Conservation (phyloP, 2,888 invertebrate species). For the Unio pictorum region DNA sequence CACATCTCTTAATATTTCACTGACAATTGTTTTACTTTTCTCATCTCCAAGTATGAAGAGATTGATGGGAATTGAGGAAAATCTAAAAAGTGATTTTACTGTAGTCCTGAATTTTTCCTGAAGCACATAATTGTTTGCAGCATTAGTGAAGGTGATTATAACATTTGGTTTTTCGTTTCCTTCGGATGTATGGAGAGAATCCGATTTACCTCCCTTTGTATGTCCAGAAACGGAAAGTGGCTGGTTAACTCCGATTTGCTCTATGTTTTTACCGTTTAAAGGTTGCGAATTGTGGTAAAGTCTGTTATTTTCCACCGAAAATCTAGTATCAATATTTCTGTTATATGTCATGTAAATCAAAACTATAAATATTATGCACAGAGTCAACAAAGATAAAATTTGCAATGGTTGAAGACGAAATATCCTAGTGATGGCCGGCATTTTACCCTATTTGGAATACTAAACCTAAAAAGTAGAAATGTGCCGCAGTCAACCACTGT, state of each 20-base stretch:
- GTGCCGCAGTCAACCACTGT: too few relatives aligned
- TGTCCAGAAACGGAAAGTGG: too few relatives aligned
- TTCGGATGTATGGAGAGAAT: not conserved
- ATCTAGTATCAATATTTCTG: not conserved
- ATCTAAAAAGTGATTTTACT: conserved; percentile 41
- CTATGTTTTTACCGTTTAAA: too few relatives aligned
- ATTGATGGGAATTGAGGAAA: conserved; percentile 30
- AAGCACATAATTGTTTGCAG: conserved; percentile 35
- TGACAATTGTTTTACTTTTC: conserved; percentile 57
- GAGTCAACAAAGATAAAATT: not conserved
- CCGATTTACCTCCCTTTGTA: not conserved
- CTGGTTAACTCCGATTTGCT: too few relatives aligned
- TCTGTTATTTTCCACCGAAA: conserved; percentile 1
- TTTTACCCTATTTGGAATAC: too few relatives aligned
- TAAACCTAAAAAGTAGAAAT: too few relatives aligned
- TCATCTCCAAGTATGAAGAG: conserved; percentile 64
- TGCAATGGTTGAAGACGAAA: too few relatives aligned
- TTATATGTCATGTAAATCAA: conserved; percentile 1
- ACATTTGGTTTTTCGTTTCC: conserved; percentile 20
- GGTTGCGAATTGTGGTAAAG: not conserved
- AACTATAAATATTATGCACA: not conserved
- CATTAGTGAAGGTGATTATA: conserved; percentile 53
- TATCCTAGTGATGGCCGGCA: too few relatives aligned
- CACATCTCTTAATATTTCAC: conserved; percentile 37
- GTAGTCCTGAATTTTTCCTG: conserved; percentile 45